These are phyloP conservation scores for Microtus pennsylvanicus DNA, from an alignment of 2,113 vertebrate genomes.

Conservation along the genomic window DNA sequence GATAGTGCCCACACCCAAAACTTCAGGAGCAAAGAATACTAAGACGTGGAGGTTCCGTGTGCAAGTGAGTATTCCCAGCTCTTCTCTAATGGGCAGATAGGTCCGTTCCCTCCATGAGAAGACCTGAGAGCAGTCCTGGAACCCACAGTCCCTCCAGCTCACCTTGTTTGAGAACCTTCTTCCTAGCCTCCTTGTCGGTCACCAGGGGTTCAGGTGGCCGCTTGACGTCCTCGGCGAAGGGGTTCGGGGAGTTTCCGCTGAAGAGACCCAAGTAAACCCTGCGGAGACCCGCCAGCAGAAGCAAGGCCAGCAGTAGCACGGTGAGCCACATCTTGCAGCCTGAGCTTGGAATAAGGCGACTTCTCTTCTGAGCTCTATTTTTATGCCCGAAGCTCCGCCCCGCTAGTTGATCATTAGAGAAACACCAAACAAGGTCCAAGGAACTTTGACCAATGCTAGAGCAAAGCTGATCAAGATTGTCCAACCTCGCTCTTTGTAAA, in stretches of 20 bases:
- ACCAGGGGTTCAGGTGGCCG: constrained; percentile 88
- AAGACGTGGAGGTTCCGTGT: background rate
- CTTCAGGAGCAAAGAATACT: background rate
- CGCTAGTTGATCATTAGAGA: fast-evolving
- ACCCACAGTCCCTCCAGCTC: background rate
- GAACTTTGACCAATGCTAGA: fast-evolving
- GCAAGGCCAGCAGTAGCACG: background rate
- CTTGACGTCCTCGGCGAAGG: constrained; percentile 89
- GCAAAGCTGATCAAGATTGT: fast-evolving
- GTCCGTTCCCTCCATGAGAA: too few species aligned
- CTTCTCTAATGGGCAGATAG: background rate
- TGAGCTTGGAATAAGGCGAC: fast-evolving
- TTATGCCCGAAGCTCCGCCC: fast-evolving
- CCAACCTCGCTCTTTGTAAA: fast-evolving
- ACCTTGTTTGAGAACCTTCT: constrained; percentile 94
- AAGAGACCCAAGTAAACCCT: background rate
- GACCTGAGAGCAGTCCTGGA: background rate
- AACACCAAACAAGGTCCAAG: background rate
- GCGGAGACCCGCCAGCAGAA: constrained; percentile 14
- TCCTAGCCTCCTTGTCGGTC: constrained; percentile 89
- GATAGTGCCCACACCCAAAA: fast-evolving
- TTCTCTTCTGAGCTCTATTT: fast-evolving
- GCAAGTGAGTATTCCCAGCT: background rate
- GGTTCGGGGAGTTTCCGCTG: constrained; percentile 78
- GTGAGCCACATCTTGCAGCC: constrained; percentile 65